phyloP scores from a whole-genome alignment of 2,888 invertebrate species.

The Rhagonycha fulva region DNA sequence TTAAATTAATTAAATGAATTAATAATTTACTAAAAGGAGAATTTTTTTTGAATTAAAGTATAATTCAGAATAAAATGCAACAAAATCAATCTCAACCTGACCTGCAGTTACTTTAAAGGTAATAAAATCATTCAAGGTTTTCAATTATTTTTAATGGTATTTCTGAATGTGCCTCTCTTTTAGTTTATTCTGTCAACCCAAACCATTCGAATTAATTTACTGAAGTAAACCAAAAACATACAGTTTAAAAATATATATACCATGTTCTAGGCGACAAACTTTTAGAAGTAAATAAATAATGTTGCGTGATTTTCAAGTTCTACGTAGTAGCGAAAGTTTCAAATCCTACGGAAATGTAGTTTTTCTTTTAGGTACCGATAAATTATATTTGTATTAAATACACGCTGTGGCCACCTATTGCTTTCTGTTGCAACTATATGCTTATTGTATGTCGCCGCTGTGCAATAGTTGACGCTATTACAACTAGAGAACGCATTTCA shows the following conservation, averaged over 20 bases:
- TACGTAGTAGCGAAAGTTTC: not conserved
- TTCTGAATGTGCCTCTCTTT: no score
- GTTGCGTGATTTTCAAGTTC: not conserved
- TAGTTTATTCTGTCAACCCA: no score
- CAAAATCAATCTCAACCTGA: not conserved
- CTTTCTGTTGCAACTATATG: not conserved
- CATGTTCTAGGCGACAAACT: not conserved
- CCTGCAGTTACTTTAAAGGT: no score
- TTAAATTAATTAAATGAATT: no score
- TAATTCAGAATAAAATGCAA: no score
- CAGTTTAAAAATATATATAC: not conserved
- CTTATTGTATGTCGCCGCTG: not conserved
- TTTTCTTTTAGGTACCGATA: not conserved
- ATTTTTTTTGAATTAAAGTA: no score
- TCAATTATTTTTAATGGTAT: no score
- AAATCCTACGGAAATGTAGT: not conserved
- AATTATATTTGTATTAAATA: not conserved
- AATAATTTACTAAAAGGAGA: no score
- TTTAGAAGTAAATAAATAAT: not conserved
- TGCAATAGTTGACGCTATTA: not conserved
- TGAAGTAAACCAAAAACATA: not conserved
- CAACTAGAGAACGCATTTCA: not conserved
- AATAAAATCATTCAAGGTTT: no score
- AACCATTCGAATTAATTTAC: no score
- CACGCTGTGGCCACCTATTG: not conserved